These are phyloP conservation scores for Synergus laeviventris DNA, from an alignment of 2,888 invertebrate species.

Conservation along the genomic window DNA sequence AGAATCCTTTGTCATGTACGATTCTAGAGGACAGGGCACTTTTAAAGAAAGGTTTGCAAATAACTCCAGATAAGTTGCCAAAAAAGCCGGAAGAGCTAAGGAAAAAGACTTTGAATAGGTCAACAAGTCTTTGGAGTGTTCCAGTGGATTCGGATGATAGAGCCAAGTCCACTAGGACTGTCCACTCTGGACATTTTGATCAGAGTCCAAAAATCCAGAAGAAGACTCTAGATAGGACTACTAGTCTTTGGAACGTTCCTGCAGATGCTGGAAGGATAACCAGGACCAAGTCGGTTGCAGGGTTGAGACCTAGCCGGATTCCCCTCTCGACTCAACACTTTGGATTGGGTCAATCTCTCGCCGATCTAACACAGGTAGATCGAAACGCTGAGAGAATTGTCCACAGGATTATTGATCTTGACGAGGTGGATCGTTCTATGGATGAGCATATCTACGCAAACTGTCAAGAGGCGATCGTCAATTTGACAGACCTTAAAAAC, in stretches of 20 bases:
- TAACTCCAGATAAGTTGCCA: slow-evolving; percentile 63
- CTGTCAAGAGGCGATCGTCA: slow-evolving; percentile 61
- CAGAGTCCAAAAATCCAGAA: slow-evolving; percentile 43
- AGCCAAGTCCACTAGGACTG: slow-evolving; percentile 49
- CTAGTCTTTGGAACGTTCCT: slow-evolving; percentile 71
- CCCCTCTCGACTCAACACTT: slow-evolving; percentile 68
- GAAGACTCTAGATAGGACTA: slow-evolving; percentile 67
- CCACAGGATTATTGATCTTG: slow-evolving; percentile 55
- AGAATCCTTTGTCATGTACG: slow-evolving; percentile 64
- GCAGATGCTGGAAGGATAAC: slow-evolving; percentile 50
- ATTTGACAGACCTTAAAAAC: slow-evolving; percentile 25
- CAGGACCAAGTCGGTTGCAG: slow-evolving; percentile 59
- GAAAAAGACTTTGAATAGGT: slow-evolving; percentile 66
- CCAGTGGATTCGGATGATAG: slow-evolving; percentile 52
- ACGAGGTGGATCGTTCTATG: slow-evolving; percentile 68
- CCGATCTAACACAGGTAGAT: slow-evolving; percentile 72
- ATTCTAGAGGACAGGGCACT: slow-evolving; percentile 71
- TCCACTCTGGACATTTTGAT: slow-evolving; percentile 67
- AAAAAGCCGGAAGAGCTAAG: slow-evolving; percentile 65
- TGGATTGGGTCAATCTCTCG: slow-evolving; percentile 69
- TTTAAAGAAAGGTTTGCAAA: slow-evolving; percentile 68
- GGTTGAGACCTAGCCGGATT: slow-evolving; percentile 68
- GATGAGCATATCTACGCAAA: slow-evolving; percentile 70
- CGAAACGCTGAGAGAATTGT: slow-evolving; percentile 61
- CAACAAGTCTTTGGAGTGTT: slow-evolving; percentile 71